A percentile compares a stretch with the other conserved stretches of the same genome.
Conservation (phyloP, 2,113 vertebrate species). For the Callaeas wilsoni region DNA sequence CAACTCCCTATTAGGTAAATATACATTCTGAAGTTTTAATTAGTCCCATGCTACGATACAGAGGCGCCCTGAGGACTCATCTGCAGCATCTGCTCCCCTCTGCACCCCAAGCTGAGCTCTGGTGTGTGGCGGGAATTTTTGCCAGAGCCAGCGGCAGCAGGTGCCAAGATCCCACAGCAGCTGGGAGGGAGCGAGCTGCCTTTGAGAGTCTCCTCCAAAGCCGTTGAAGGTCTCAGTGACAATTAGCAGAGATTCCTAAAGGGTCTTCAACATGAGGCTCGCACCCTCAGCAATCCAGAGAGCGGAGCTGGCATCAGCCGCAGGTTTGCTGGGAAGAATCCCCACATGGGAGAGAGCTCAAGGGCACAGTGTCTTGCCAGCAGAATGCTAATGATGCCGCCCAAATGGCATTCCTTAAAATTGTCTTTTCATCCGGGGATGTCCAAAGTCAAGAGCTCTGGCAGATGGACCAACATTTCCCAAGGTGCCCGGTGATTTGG, state of each 20-base stretch:
- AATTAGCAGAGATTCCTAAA: not conserved
- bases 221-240: not conserved
- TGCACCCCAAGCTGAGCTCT: rapidly evolving
- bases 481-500: not conserved
- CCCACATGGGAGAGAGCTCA: not conserved
- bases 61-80: not conserved
- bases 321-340: slow-evolving; percentile 1
- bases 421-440: not conserved
- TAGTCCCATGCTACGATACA: not conserved
- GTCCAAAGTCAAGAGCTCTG: not conserved
- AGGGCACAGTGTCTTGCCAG: not conserved
- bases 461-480: not conserved
- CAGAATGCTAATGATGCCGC: not conserved
- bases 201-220: not conserved
- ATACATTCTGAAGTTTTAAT: slow-evolving; percentile 46
- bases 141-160: not conserved
- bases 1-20: slow-evolving; percentile 30
- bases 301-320: not conserved
- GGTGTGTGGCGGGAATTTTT: rapidly evolving
- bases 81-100: not conserved
- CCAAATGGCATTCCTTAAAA: not conserved
- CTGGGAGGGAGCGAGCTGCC: not conserved
- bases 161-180: not conserved
- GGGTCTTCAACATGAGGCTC: not conserved
- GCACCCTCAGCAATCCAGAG: not conserved